These are phyloP conservation scores for Hesperia comma DNA, from an alignment of 2,888 invertebrate genomes.

Conservation along the genomic window DNA sequence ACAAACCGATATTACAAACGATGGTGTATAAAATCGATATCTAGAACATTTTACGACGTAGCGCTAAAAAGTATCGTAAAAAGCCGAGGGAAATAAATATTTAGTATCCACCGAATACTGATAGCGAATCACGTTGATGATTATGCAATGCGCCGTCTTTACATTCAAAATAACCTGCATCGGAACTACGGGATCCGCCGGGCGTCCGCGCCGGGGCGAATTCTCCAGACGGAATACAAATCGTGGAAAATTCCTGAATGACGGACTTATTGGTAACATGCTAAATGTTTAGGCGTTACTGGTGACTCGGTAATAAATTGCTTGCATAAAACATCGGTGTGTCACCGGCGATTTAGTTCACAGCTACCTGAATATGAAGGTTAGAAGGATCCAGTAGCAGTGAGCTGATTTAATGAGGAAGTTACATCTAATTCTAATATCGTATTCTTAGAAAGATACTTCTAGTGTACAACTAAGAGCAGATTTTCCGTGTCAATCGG, in stretches of 20 bases:
- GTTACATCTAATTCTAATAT: neutral
- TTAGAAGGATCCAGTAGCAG: constrained; percentile 24
- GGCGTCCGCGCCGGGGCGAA: constrained; percentile 55
- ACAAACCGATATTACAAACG: constrained; percentile 38
- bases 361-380: constrained; percentile 24
- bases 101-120: constrained; percentile 75
- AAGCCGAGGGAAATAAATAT: constrained; percentile 74
- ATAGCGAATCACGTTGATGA: constrained; percentile 78
- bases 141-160: constrained; percentile 80
- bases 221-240: constrained; percentile 79
- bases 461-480: neutral
- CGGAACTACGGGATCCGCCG: constrained; percentile 71
- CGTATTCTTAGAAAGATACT: constrained; percentile 1
- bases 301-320: constrained; percentile 45
- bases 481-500: neutral
- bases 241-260: constrained; percentile 76
- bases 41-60: constrained; percentile 60
- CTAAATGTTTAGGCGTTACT: constrained; percentile 53
- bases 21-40: constrained; percentile 53
- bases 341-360: constrained; percentile 13
- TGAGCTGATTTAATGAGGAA: constrained; percentile 23
- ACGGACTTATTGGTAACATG: constrained; percentile 64
- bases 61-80: constrained; percentile 62
- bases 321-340: constrained; percentile 30
- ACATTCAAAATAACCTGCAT: constrained; percentile 81